Conservation (phyloP, 2,113 vertebrate genomes). For the Plecotus auritus region DNA sequence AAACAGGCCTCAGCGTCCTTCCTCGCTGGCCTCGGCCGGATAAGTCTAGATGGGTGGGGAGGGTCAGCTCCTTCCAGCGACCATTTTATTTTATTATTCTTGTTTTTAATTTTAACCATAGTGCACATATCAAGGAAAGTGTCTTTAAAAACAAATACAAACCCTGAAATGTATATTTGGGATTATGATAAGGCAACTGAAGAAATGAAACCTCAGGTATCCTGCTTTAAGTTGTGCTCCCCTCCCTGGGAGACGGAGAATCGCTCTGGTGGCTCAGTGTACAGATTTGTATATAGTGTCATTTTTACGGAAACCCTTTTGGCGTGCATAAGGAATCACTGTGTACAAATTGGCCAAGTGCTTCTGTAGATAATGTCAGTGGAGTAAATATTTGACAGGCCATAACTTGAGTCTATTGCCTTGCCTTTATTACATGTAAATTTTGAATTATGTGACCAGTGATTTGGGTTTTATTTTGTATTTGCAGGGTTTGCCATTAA, state of each 20-base stretch:
- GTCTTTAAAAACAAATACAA: constrained; percentile 74
- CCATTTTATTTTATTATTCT: constrained; percentile 71
- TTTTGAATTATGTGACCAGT: constrained; percentile 80
- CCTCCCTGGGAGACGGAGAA: constrained; percentile 83
- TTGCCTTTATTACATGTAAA: constrained; percentile 89
- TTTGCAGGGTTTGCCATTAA: constrained; percentile 82
- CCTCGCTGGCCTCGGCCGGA: constrained; percentile 73
- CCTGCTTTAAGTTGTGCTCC: constrained; percentile 87
- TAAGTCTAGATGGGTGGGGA: constrained; percentile 74
- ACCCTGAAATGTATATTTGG: constrained; percentile 85
- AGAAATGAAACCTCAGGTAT: constrained; percentile 97
- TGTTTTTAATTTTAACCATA: constrained; percentile 75
- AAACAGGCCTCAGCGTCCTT: constrained; percentile 31
- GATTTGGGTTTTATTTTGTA: constrained; percentile 80
- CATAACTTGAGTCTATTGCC: constrained; percentile 88
- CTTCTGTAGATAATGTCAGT: constrained; percentile 92
- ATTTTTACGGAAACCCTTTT: constrained; percentile 86
- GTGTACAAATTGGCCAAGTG: constrained; percentile 90
- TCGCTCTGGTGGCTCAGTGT: constrained; percentile 85
- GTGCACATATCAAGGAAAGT: constrained; percentile 83
- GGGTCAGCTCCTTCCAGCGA: constrained; percentile 82
- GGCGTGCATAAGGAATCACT: constrained; percentile 86
- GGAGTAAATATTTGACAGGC: constrained; percentile 90
- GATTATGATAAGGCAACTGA: constrained; percentile 86
- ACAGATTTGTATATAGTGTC: constrained; percentile 92